A percentile compares a stretch with the other conserved stretches of the same genome.
Evolutionary conservation across 2,888 invertebrate species (phyloP).

Genomic region (Rhodophaea formosa): DNA sequence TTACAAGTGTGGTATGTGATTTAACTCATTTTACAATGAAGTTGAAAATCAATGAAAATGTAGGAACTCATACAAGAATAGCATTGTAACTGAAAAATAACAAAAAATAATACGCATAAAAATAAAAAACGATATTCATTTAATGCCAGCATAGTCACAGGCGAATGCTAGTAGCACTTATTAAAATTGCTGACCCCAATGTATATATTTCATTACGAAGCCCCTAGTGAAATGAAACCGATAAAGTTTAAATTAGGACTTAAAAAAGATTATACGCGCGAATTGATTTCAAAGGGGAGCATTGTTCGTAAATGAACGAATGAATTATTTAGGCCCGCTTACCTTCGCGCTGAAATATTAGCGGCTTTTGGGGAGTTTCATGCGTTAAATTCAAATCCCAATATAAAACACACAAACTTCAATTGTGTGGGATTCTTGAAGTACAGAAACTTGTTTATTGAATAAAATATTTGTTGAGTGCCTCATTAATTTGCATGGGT

Average conservation of each 20-base stretch:
- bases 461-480: no score
- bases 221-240: constrained; percentile 6
- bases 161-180: not conserved
- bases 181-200: not conserved
- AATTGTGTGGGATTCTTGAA: not conserved
- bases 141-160: not conserved
- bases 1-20: no score
- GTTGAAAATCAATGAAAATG: no score
- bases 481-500: no score
- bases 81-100: no score
- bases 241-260: constrained; percentile 19
- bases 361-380: constrained; percentile 12
- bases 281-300: constrained; percentile 24
- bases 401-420: constrained; percentile 9
- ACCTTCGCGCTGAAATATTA: constrained; percentile 25
- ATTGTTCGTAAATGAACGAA: constrained; percentile 26
- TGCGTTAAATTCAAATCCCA: constrained; percentile 22
- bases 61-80: no score
- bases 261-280: constrained; percentile 23
- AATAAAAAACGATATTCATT: no score
- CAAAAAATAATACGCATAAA: no score
- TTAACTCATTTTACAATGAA: no score
- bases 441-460: not conserved
- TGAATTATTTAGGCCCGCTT: constrained; percentile 28
- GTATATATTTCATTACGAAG: constrained; percentile 1